phyloP scores from a whole-genome alignment of 1,140 invertebrate genomes.

The Pararge aegeria region DNA sequence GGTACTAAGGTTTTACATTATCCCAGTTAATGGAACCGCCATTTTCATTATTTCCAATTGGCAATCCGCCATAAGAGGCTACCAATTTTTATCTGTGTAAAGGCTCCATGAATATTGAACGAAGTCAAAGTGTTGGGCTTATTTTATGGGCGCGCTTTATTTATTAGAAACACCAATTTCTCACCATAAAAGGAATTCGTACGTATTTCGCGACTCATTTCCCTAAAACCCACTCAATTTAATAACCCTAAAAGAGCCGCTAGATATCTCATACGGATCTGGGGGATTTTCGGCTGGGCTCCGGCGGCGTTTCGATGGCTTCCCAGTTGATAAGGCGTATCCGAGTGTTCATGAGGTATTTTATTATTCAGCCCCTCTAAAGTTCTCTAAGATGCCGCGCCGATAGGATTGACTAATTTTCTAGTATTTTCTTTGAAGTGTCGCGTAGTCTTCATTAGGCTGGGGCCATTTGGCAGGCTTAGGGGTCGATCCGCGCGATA shows the following conservation, averaged over 20 bases:
- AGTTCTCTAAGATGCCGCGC: slow-evolving; percentile 49
- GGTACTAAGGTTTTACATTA: slow-evolving; percentile 18
- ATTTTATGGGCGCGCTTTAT: slow-evolving; percentile 57
- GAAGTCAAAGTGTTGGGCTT: slow-evolving; percentile 63
- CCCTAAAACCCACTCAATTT: slow-evolving; percentile 72
- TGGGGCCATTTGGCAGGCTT: slow-evolving; percentile 55
- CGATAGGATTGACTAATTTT: slow-evolving; percentile 71
- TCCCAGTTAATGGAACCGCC: slow-evolving; percentile 22
- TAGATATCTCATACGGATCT: slow-evolving; percentile 68
- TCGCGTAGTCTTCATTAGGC: slow-evolving; percentile 61
- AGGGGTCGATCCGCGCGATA: slow-evolving; percentile 52
- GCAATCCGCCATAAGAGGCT: slow-evolving; percentile 47
- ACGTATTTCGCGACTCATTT: slow-evolving; percentile 65
- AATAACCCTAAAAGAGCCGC: slow-evolving; percentile 71
- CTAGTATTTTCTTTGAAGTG: slow-evolving; percentile 52
- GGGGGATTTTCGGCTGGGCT: slow-evolving; percentile 58
- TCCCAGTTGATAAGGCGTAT: slow-evolving; percentile 51
- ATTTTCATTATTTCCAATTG: slow-evolving; percentile 56
- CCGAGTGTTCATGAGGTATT: slow-evolving; percentile 64
- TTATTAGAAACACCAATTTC: slow-evolving; percentile 61
- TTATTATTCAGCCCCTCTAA: slow-evolving; percentile 68
- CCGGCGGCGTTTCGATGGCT: slow-evolving; percentile 55
- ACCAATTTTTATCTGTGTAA: slow-evolving; percentile 56
- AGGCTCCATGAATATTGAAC: slow-evolving; percentile 41
- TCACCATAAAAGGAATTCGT: slow-evolving; percentile 40